phyloP scores from a whole-genome alignment of 2,888 invertebrate species.

The Eurytoma californica region DNA sequence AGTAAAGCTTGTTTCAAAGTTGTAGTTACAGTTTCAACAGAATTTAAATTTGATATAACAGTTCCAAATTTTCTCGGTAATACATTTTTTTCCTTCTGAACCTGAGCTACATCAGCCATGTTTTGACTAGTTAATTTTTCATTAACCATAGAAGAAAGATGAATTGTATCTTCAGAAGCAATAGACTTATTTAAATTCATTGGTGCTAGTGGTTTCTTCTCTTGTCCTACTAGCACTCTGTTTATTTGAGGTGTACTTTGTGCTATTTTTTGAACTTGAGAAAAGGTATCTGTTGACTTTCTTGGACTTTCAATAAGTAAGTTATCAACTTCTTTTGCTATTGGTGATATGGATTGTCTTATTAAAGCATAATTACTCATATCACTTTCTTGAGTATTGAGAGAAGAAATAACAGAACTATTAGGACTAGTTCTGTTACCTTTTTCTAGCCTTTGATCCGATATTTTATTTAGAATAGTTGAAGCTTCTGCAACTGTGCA shows the following conservation, averaged over 20 bases:
- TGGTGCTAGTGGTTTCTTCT: slow-evolving; percentile 20
- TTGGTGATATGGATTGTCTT: slow-evolving; percentile 65
- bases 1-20: not conserved
- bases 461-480: too few relatives aligned
- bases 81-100: not conserved
- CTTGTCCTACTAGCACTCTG: slow-evolving; percentile 9
- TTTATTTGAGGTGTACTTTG: slow-evolving; percentile 66
- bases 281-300: slow-evolving; percentile 63
- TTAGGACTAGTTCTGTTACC: slow-evolving; percentile 42
- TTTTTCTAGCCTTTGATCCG: not conserved
- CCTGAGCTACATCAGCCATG: too few relatives aligned
- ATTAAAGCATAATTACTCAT: slow-evolving; percentile 57
- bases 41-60: slow-evolving; percentile 62
- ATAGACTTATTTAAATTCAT: slow-evolving; percentile 37
- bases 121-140: slow-evolving; percentile 11
- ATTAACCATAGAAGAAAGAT: slow-evolving; percentile 4
- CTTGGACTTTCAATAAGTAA: slow-evolving; percentile 65
- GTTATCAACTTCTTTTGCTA: slow-evolving; percentile 57
- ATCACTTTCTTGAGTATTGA: slow-evolving; percentile 30
- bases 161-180: slow-evolving; percentile 44
- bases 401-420: slow-evolving; percentile 40
- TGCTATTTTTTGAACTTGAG: slow-evolving; percentile 61
- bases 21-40: slow-evolving; percentile 26
- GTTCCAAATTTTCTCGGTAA: slow-evolving; percentile 65
- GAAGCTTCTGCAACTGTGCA: too few relatives aligned